phyloP scores from a whole-genome alignment of 1,140 invertebrate species.

The Brachionus sp. region DNA sequence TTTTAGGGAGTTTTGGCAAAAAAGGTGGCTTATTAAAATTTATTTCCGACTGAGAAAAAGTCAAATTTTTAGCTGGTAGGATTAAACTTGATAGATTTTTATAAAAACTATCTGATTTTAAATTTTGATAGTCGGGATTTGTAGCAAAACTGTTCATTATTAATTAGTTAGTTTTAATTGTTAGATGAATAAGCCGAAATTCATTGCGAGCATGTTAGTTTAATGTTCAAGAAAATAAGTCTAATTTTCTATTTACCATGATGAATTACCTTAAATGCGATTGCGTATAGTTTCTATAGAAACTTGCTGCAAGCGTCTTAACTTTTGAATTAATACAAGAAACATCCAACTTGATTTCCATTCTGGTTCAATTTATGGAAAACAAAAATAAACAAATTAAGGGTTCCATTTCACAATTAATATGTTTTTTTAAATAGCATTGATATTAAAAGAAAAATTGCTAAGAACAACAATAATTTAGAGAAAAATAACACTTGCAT shows the following conservation, averaged over 20 bases:
- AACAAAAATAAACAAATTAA: slow-evolving; percentile 36
- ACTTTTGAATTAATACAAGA: slow-evolving; percentile 33
- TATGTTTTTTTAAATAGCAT: background rate
- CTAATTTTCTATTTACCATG: background rate
- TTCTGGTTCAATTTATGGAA: background rate
- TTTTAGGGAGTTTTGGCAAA: slow-evolving; percentile 37
- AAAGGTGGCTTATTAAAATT: slow-evolving; percentile 27
- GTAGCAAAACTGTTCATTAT: background rate
- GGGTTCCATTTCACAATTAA: background rate
- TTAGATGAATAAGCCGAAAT: slow-evolving; percentile 1
- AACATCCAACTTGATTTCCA: slow-evolving; percentile 11
- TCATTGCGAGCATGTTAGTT: background rate
- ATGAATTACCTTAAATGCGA: background rate
- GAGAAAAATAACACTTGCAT: background rate
- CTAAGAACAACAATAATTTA: background rate
- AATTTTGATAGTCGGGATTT: background rate
- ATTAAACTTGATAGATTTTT: background rate
- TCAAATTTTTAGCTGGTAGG: background rate
- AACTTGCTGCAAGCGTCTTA: slow-evolving; percentile 40
- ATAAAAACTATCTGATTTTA: slow-evolving; percentile 12
- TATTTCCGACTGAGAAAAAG: background rate
- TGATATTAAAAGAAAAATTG: background rate
- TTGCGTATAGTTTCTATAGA: slow-evolving; percentile 39
- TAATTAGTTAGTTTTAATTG: background rate
- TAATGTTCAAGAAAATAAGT: slow-evolving; percentile 2